Evolutionary conservation across 2,797 vertebrate genomes (phyloP).

Genomic region (Clamator glandarius): DNA sequence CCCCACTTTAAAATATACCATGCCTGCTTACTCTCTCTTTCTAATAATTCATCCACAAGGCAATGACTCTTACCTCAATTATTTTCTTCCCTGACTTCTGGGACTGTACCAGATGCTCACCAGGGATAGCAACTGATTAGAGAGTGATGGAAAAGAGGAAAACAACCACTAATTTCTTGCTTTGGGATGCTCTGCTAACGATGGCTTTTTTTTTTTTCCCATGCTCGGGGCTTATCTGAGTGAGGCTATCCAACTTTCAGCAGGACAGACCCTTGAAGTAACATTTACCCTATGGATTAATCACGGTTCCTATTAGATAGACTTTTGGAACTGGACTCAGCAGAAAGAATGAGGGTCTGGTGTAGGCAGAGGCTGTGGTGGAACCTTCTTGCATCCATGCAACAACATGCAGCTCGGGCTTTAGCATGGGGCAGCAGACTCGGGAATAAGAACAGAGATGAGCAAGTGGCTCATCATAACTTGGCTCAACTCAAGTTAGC

Average conservation of each 20-base stretch:
- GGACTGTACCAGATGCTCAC: neutral
- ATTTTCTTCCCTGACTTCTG: neutral
- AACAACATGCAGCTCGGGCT: neutral
- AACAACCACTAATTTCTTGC: neutral
- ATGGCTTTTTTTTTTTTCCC: neutral
- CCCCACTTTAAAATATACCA: neutral
- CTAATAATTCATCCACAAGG: neutral
- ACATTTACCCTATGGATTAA: neutral
- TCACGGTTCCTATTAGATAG: neutral
- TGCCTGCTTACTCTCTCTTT: neutral
- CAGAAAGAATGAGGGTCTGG: neutral
- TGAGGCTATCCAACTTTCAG: neutral
- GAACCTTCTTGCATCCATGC: accelerated
- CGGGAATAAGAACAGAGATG: neutral
- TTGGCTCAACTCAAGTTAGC: neutral
- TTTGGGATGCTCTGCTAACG: neutral
- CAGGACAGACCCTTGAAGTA: neutral
- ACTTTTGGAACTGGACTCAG: neutral
- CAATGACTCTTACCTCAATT: neutral
- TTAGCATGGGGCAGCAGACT: neutral
- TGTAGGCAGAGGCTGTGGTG: neutral
- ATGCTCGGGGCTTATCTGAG: neutral
- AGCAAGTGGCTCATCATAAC: neutral
- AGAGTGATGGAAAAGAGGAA: neutral
- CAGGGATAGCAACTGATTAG: neutral